Base-by-base conservation (phyloP, 2,113 vertebrate genomes). In the Psammodynastes pulverulentus region DNA sequence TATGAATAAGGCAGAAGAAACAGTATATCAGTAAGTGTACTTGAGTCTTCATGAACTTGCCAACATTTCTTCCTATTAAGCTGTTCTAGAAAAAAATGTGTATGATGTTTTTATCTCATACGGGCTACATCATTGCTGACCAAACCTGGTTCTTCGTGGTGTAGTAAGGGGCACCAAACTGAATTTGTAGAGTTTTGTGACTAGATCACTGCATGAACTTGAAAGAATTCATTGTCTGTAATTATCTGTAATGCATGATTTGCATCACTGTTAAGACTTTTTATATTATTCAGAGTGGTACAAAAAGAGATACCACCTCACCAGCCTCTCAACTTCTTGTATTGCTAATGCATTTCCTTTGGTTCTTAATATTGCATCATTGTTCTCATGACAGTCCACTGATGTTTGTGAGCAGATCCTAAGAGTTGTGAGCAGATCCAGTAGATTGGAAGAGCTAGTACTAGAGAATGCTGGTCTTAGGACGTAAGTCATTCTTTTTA, bases 361-460 rank as follows among this genome's bases (percentile, higher is more conserved):
- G 43, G 17, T 94, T 85, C 87, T 93, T 95, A 96, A 96, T 3
- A 0, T 92, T 94, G 88, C 72, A 95, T 72, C 92, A 79, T 96
- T 96, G 95, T 95, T 96, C 94, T 58, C 93, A 93, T 97, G 95
- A 15, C 95, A 99, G 99, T 98, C 99, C 95, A 92, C 98, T 95
- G 99, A 99, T 95, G 98, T 99, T 96, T 99, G 98, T 92, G 99
- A 99, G 93, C 98, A 99, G 98, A 99, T 99, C 92, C 97, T 99
- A 93, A 97, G 98, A 46, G 98, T 99, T 91, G 98, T 99, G 94
- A 98, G 98, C 94, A 98, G 98, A 95, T 99, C 99, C 95, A 98
- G 94, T 96, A 98, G 98, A 52, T 96, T 99, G 94, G 99, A 99
- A 95, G 99, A 99, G 87, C 91, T 99, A 96, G 98, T 99, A 87